Conservation (phyloP, 2,797 vertebrate species). For the Poecilia picta region DNA sequence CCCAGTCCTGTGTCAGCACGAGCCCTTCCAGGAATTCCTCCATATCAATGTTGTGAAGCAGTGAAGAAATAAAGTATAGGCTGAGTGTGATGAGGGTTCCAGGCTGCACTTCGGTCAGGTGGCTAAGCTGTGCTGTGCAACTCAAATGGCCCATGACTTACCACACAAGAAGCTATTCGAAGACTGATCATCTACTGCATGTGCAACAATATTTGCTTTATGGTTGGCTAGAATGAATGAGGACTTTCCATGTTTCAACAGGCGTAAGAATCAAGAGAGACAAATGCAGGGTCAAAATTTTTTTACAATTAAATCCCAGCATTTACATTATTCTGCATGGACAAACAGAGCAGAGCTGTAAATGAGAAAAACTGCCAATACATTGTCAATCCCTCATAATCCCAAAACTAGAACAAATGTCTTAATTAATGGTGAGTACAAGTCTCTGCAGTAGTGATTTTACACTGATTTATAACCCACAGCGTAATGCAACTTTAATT, state of each 20-base stretch:
- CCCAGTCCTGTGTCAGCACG: slow-evolving; percentile 61
- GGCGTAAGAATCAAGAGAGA: slow-evolving; percentile 90
- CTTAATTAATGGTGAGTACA: slow-evolving; percentile 22
- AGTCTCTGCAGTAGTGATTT: slow-evolving; percentile 35
- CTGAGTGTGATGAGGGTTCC: slow-evolving; percentile 93
- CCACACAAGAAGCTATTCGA: slow-evolving; percentile 98
- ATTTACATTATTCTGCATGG: slow-evolving; percentile 28
- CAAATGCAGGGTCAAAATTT: slow-evolving; percentile 65
- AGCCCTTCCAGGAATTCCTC: slow-evolving; percentile 85
- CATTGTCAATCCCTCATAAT: not conserved
- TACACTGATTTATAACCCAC: slow-evolving; percentile 37
- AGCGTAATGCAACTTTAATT: slow-evolving; percentile 51
- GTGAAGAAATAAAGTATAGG: slow-evolving; percentile 88
- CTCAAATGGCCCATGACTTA: slow-evolving; percentile 95
- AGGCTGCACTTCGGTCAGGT: slow-evolving; percentile 92
- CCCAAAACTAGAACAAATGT: slow-evolving; percentile 18
- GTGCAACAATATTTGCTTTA: slow-evolving; percentile 99
- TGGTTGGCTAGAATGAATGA: slow-evolving; percentile 97
- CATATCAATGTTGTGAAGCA: slow-evolving; percentile 89
- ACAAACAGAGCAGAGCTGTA: slow-evolving; percentile 7
- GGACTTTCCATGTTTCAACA: slow-evolving; percentile 95
- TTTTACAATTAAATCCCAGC: slow-evolving; percentile 53
- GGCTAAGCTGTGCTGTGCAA: slow-evolving; percentile 78
- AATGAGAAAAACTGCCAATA: not conserved
- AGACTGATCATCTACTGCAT: slow-evolving; percentile 97